Evolutionary conservation across 2,797 vertebrate species (phyloP).

Genomic region (Myripristis jacobus): DNA sequence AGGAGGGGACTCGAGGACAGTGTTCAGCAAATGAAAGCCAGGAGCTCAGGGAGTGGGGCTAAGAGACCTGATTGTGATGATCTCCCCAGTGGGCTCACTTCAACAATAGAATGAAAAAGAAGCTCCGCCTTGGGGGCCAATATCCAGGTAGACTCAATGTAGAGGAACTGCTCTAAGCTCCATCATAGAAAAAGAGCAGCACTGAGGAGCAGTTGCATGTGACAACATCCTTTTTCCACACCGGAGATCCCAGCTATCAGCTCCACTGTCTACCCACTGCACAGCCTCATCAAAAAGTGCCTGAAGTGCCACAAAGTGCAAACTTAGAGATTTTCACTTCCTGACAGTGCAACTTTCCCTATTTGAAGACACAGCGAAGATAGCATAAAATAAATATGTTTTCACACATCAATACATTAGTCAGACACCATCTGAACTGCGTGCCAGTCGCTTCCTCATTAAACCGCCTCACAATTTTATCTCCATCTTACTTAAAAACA

Average conservation of each 20-base stretch:
- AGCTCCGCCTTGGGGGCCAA: conserved; percentile 37
- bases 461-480: conserved; percentile 37
- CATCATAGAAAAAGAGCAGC: conserved; percentile 7
- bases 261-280: background rate
- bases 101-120: conserved; percentile 18
- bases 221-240: background rate
- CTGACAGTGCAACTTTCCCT: background rate
- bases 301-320: conserved; percentile 3
- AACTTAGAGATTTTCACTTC: background rate
- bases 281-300: background rate
- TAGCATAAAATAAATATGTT: conserved; percentile 19
- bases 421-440: conserved; percentile 28
- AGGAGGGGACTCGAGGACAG: conserved; percentile 22
- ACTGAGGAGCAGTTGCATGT: background rate
- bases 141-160: background rate
- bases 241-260: background rate
- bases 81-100: conserved; percentile 21
- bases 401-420: conserved; percentile 25
- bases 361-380: conserved; percentile 25
- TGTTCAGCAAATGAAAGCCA: conserved; percentile 30
- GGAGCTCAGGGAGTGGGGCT: conserved; percentile 39
- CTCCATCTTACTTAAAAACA: conserved; percentile 42
- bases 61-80: conserved; percentile 37
- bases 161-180: background rate
- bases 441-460: conserved; percentile 51